These are phyloP conservation scores for Trisateles emortualis DNA, from an alignment of 2,888 invertebrate species.

Conservation along the genomic window DNA sequence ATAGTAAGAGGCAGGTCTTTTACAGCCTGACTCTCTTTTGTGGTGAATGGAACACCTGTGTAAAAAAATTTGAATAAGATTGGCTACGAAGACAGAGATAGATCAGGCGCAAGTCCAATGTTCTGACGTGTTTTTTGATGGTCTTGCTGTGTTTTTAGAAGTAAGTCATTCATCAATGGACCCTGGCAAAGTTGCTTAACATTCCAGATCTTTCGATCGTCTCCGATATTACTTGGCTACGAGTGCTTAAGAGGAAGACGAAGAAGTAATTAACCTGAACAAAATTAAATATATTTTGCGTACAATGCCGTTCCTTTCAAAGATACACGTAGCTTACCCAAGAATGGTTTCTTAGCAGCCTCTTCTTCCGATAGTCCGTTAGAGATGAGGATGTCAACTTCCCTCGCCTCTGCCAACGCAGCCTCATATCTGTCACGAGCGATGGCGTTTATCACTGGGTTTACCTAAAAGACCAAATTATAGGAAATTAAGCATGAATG, in stretches of 20 bases:
- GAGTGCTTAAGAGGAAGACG: no score
- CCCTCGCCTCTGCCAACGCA: slow-evolving; percentile 92
- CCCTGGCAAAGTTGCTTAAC: no score
- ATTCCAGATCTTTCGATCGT: no score
- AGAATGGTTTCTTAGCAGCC: slow-evolving; percentile 90
- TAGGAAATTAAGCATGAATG: no score
- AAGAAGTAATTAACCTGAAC: no score
- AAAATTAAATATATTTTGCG: no score
- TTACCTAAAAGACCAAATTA: slow-evolving; percentile 79
- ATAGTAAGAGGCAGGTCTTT: slow-evolving; percentile 91
- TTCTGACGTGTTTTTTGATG: neutral
- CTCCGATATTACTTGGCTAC: no score
- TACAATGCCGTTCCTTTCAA: no score
- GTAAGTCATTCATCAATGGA: no score
- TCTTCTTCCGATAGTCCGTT: slow-evolving; percentile 88
- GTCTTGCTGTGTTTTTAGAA: no score
- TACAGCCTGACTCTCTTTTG: slow-evolving; percentile 95
- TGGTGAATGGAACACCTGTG: slow-evolving; percentile 95
- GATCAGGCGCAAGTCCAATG: no score
- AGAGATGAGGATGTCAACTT: slow-evolving; percentile 90
- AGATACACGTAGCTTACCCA: slow-evolving; percentile 87
- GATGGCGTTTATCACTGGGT: slow-evolving; percentile 92
- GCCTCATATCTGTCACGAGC: slow-evolving; percentile 92
- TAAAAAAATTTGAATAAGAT: neutral
- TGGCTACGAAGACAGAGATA: neutral